phyloP scores from a whole-genome alignment of 1,140 invertebrate species.

The Plutomurus gul region DNA sequence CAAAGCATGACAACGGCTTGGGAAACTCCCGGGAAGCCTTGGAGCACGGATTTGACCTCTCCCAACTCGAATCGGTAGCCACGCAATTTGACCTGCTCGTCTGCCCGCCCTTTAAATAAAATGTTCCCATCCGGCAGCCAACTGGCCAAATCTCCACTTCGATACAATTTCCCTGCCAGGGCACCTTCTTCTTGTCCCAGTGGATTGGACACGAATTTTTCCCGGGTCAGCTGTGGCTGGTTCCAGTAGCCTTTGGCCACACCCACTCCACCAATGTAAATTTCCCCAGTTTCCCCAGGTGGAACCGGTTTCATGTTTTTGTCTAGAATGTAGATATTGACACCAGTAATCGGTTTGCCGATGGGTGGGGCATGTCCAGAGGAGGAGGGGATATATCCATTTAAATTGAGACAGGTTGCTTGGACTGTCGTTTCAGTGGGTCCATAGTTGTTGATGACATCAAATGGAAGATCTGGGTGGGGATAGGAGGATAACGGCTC shows the following conservation, averaged over 20 bases:
- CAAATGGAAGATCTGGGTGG: slow-evolving; percentile 72
- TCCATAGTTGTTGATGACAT: slow-evolving; percentile 40
- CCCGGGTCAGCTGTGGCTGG: not conserved
- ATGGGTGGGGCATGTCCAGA: not conserved
- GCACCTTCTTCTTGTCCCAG: not conserved
- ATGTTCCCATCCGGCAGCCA: not conserved
- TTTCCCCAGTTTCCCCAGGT: not conserved
- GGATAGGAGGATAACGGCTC: slow-evolving; percentile 69
- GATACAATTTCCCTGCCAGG: not conserved
- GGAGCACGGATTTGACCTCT: not conserved
- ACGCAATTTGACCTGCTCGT: not conserved
- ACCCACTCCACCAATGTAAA: not conserved
- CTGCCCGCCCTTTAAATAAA: not conserved
- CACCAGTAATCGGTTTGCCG: not conserved
- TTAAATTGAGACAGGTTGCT: slow-evolving; percentile 69
- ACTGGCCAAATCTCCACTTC: not conserved
- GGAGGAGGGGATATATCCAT: slow-evolving; percentile 60
- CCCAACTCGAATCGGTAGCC: not conserved
- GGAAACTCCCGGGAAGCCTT: not conserved
- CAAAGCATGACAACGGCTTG: not conserved
- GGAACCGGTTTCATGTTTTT: not conserved
- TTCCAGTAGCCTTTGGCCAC: not conserved
- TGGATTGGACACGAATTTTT: not conserved
- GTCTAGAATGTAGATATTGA: not conserved
- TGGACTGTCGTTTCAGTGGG: not conserved